Conservation (phyloP, 1,140 invertebrate species). For the Bombus affinis region DNA sequence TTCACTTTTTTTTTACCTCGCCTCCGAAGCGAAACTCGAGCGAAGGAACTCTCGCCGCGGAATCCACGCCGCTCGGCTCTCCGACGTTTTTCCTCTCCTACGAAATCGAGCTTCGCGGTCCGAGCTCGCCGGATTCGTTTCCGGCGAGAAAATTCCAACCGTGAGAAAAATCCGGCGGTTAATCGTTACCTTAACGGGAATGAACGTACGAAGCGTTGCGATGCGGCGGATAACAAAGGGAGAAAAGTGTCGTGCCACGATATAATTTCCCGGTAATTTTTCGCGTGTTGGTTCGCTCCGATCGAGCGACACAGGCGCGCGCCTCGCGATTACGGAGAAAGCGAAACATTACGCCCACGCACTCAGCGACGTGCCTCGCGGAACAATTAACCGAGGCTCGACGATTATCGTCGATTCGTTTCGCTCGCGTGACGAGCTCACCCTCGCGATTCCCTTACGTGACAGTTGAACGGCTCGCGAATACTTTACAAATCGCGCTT, state of each 20-base stretch:
- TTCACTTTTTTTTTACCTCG: slow-evolving; percentile 29
- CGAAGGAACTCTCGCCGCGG: background rate
- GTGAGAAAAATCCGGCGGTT: background rate
- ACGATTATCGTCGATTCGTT: slow-evolving; percentile 58
- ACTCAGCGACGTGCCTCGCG: slow-evolving; percentile 23
- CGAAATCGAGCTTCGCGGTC: too few species aligned
- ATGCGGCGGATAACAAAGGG: slow-evolving; percentile 20
- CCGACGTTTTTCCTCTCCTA: background rate
- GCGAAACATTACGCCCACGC: slow-evolving; percentile 31
- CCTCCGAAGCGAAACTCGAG: background rate
- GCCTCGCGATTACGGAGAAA: slow-evolving; percentile 29
- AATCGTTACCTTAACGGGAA: slow-evolving; percentile 13
- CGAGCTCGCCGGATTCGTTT: background rate
- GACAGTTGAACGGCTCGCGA: slow-evolving; percentile 40
- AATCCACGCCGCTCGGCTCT: background rate
- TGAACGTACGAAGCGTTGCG: slow-evolving; percentile 14
- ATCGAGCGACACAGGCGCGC: background rate
- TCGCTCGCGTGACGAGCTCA: slow-evolving; percentile 56
- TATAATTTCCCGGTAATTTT: slow-evolving; percentile 49
- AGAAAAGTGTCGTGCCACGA: slow-evolving; percentile 45
- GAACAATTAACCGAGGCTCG: slow-evolving; percentile 56
- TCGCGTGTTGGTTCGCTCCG: slow-evolving; percentile 34
- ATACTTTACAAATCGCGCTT: slow-evolving; percentile 52
- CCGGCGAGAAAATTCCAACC: background rate
- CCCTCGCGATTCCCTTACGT: slow-evolving; percentile 38